Evolutionary conservation across 1,140 invertebrate genomes (phyloP).

Genomic region (Tetragnatha versicolor): DNA sequence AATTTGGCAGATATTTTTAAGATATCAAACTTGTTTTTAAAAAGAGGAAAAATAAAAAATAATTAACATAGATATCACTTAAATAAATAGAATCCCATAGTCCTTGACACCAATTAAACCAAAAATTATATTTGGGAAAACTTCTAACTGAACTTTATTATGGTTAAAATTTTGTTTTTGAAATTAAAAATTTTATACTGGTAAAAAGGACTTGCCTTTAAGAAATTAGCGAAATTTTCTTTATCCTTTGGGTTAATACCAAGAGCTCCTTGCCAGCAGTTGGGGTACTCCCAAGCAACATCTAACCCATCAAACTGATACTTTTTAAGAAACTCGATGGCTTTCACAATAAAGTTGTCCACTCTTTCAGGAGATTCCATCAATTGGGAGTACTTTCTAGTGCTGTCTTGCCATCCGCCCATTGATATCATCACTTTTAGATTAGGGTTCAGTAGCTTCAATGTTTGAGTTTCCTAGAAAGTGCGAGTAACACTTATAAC

Average conservation of each 20-base stretch:
- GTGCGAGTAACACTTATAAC: too few species aligned
- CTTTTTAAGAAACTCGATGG: constrained; percentile 70
- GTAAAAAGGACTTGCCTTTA: constrained; percentile 77
- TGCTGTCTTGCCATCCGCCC: constrained; percentile 81
- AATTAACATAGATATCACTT: too few species aligned
- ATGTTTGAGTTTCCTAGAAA: too few species aligned
- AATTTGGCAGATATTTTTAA: too few species aligned
- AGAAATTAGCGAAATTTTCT: constrained; percentile 76
- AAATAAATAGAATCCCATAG: too few species aligned
- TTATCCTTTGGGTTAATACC: constrained; percentile 69
- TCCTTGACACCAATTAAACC: too few species aligned
- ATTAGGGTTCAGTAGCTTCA: constrained; percentile 69
- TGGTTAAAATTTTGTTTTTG: too few species aligned
- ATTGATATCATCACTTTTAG: constrained; percentile 78
- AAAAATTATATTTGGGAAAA: too few species aligned
- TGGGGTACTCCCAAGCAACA: constrained; percentile 95
- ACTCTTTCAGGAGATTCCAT: constrained; percentile 72
- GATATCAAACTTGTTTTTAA: too few species aligned
- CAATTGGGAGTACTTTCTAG: constrained; percentile 71
- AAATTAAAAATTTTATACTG: too few species aligned
- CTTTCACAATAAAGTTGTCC: constrained; percentile 75
- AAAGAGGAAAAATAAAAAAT: too few species aligned
- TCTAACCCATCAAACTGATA: constrained; percentile 95
- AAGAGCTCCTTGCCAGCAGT: constrained; percentile 79
- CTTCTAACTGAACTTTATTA: too few species aligned